Evolutionary conservation across 1,140 invertebrate species (phyloP), one percentile per base, ranked within the genome.

Genomic region (Macrosteles quadrilineatus): DNA sequence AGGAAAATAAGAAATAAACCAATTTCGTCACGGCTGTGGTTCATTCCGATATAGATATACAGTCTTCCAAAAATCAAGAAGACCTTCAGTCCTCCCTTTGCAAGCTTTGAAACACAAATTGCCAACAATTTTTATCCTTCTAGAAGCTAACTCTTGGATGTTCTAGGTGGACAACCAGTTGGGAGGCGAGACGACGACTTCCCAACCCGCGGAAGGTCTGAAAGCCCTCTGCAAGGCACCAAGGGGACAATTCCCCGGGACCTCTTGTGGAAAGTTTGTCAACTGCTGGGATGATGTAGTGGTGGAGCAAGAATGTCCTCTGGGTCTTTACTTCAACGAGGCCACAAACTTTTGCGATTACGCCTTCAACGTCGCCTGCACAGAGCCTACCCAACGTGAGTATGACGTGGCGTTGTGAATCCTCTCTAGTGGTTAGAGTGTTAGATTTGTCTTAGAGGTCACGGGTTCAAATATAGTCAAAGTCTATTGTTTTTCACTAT

Each of bases 261-360:
- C 80, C 11, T 81, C 82, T 11, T 90, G 89, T 75, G 84, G 83
- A 25, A 86, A 83, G 74, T 91, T 87, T 75, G 71, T 90, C 0
- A 90, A 90, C 75, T 91, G 89, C 71, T 91, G 88, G 89, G 88
- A 90, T 73, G 88, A 87, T 0, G 81, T 83, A 45, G 86, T 84
- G 0, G 79, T 87, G 4, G 88, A 90, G 72, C 86, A 90, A 75
- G 81, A 83, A 12, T 91, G 89, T 73, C 87, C 87, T 0, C 76
- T 77, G 14, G 85, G 85, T 11, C 75, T 90, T 0, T 75, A 87
- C 0, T 91, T 90, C 76, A 84, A 80, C 1, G 68, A 71, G 32
- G 69, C 70, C 19, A 65, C 69, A 27, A 29, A 32, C 11, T 86
- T 85, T 67, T 91, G 89, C 71, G 89, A 90, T 71, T 90, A 86